Evolutionary conservation across 1,140 invertebrate genomes (phyloP), one percentile per base, ranked within the genome.

Genomic region (Drosophila oshimai): DNA sequence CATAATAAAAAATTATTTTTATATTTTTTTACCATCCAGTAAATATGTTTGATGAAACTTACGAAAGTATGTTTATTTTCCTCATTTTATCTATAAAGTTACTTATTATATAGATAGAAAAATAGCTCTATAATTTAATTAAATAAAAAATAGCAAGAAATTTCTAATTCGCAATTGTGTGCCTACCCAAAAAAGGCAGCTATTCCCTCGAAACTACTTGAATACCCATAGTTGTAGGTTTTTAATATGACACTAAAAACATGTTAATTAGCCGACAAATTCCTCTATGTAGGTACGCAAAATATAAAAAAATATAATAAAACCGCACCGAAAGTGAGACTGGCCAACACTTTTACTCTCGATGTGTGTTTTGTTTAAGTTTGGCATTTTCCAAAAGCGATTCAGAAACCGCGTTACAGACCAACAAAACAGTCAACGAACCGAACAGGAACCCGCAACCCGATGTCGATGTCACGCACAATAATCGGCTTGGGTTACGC

Each of bases 321-420:
- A 46, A 34, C 15, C 12, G 9, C 15, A 18, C 24, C 18, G 55
- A 62, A 70, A 58, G 44, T 46, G 36, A 60, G 45, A 46, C 54
- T 62, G 58, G 47, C 49, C 71, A 81, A 70, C 79, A 78, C 79
- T 84, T 80, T 84, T 80, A 86, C 75, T 84, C 80, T 86, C 79
- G 44, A 68, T 74, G 42, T 9, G 22, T 71, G 64, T 62, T 74
- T 70, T 65, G 57, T 64, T 53, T 68, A 62, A 24, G 46, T 76
- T 68, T 67, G 26, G 61, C 47, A 55, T 53, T 57, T 39, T 65
- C 31, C 31, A 18, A 54, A 65, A 62, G 12, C 34, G 18, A 55
- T 41, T 47, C 12, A 34, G 18, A 53, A 64, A 31, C 47, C 31
- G 17, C 50, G 17, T 47, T 41, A 12, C 7, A 29, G 18, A 60